Conservation (phyloP, 37 sponge, comb jelly and placozoan species). For the Chondrosia reniformis region DNA sequence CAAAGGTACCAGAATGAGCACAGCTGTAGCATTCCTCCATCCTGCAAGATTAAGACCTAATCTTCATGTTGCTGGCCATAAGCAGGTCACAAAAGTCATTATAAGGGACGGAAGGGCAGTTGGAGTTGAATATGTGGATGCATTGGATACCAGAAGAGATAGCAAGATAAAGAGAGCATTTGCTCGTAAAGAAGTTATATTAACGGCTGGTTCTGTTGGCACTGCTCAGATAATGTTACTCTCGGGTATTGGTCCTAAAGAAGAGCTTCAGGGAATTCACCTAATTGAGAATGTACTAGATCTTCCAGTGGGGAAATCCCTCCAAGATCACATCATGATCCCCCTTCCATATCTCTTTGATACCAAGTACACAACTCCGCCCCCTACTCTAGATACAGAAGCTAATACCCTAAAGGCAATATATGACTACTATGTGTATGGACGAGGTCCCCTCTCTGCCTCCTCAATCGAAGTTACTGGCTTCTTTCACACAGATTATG, state of each 20-base stretch:
- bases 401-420: constrained; percentile 15
- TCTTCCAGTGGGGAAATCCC: constrained; percentile 46
- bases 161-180: neutral
- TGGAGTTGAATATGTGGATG: neutral
- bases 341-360: neutral
- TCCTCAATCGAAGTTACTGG: constrained; percentile 28
- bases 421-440: constrained; percentile 22
- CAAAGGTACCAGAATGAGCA: constrained; percentile 35
- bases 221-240: constrained; percentile 43
- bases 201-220: constrained; percentile 40
- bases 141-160: neutral
- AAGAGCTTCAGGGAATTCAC: constrained; percentile 9
- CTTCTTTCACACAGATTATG: constrained; percentile 31
- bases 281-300: constrained; percentile 10
- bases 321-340: constrained; percentile 34
- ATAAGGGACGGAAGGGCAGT: constrained; percentile 7
- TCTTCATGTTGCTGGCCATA: constrained; percentile 12
- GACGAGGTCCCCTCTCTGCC: constrained; percentile 41
- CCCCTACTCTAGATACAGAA: neutral
- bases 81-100: constrained; percentile 6
- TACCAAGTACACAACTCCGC: neutral
- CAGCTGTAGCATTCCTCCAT: constrained; percentile 30
- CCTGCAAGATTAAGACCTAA: constrained; percentile 6
- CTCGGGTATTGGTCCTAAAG: constrained; percentile 47
- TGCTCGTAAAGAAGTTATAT: constrained; percentile 26